Conservation (phyloP, 2,888 invertebrate genomes). For the Parnassius smintheus region DNA sequence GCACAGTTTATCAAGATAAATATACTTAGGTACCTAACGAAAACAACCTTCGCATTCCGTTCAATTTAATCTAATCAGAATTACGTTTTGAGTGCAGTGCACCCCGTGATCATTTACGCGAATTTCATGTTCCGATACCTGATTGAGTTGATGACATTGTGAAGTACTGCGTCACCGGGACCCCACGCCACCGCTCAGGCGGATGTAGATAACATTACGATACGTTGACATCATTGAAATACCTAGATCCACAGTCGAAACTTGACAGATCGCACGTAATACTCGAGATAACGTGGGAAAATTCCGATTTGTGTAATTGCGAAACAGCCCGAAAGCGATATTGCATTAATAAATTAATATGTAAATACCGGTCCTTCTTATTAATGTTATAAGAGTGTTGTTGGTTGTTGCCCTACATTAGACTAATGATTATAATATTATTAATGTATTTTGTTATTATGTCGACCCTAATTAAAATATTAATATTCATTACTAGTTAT, state of each 20-base stretch:
- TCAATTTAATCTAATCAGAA: constrained; percentile 24
- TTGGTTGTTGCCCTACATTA: background rate
- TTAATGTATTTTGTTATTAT: background rate
- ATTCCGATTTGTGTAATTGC: constrained; percentile 31
- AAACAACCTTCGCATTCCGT: constrained; percentile 22
- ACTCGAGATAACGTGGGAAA: constrained; percentile 41
- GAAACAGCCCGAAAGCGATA: constrained; percentile 22
- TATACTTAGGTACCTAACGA: constrained; percentile 1
- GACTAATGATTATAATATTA: background rate
- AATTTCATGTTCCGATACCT: constrained; percentile 11
- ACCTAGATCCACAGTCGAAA: constrained; percentile 29
- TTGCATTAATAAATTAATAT: background rate
- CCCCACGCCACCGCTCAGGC: constrained; percentile 49
- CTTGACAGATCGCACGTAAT: constrained; percentile 28
- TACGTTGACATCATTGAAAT: constrained; percentile 59
- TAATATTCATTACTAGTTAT: too few species aligned
- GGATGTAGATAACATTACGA: constrained; percentile 72
- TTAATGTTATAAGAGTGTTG: background rate
- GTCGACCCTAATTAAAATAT: too few species aligned
- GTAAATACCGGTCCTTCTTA: constrained; percentile 1
- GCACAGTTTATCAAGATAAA: constrained; percentile 19
- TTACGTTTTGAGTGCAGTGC: constrained; percentile 18
- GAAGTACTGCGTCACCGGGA: constrained; percentile 38
- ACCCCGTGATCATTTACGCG: constrained; percentile 17
- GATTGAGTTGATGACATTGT: constrained; percentile 13